Evolutionary conservation across 2,888 invertebrate genomes (phyloP), one percentile per base, ranked within the genome.

Genomic region (Nephrotoma appendiculata): DNA sequence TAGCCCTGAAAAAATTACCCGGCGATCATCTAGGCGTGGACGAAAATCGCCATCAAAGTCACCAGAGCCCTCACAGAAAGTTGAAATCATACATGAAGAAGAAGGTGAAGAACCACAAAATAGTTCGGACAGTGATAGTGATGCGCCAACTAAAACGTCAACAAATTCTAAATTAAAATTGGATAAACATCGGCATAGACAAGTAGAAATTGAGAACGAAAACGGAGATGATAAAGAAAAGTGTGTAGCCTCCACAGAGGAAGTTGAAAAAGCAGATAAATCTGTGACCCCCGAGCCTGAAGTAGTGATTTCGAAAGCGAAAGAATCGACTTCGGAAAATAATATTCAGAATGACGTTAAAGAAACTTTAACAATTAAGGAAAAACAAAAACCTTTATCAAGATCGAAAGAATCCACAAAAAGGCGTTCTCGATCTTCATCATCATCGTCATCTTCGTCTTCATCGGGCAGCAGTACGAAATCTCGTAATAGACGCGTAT

Each of bases 1-100:
- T 88, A 90, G 91, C 88, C 87, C 89, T 11, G 90, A 90, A 87
- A 89, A 90, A 52, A 89, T 91, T 43, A 91, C 92, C 11, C 90
- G 92, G n/a, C 92, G 92, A 84, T 91, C 92, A 19, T 91, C 92
- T 43, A 90, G 92, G 88, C 90, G 93, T 86, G 91, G 91, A 31
- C 92, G 91, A 89, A 91, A 91, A 88, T 92, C 93, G 15, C 91
- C 92, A 44, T 92, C 93, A 5, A 89, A 90, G 83, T 91, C 91
- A 45, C 90, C 91, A 0, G 91, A 92, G 41, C 84, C 87, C 0
- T 41, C 71, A 41, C 89, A 89, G 11, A 19, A 48, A 15, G 91
- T 90, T 5, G 89, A 88, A 42, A 87, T 87, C 9, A 88, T 89
- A 7, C 90, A 90, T n/a, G 89, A 87, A 86, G 87, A 88, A 87